phyloP scores from a whole-genome alignment of 1,140 invertebrate genomes.

The Varroa destructor region DNA sequence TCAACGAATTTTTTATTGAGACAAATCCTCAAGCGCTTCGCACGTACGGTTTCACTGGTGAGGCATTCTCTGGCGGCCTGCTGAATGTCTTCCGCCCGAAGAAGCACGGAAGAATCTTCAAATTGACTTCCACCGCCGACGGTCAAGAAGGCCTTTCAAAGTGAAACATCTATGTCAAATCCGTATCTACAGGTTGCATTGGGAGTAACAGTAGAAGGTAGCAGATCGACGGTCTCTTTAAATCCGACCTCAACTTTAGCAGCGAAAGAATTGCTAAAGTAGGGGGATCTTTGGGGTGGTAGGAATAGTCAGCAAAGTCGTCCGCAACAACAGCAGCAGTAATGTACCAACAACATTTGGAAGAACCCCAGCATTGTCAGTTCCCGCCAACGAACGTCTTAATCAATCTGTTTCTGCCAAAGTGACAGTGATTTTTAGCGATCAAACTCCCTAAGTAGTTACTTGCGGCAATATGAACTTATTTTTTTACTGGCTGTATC shows the following conservation, averaged over 20 bases:
- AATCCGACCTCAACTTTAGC: too few species aligned
- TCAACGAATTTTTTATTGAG: too few species aligned
- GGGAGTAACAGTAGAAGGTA: too few species aligned
- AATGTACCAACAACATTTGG: background rate
- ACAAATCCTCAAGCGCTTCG: background rate
- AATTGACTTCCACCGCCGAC: background rate
- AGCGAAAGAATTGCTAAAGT: too few species aligned
- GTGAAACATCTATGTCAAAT: background rate
- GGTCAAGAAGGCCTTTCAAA: background rate
- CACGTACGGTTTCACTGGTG: background rate
- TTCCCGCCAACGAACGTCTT: background rate
- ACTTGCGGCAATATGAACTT: background rate
- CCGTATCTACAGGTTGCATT: too few species aligned
- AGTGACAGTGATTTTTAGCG: background rate
- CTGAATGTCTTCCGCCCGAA: background rate
- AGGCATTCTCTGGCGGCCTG: background rate
- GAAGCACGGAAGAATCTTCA: background rate
- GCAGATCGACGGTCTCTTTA: too few species aligned
- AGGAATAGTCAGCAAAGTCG: too few species aligned
- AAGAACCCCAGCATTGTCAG: background rate
- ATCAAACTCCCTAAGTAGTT: background rate
- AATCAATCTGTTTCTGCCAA: background rate
- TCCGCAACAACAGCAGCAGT: too few species aligned
- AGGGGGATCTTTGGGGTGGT: too few species aligned
- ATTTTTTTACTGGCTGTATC: background rate